Conservation (phyloP, 2,888 invertebrate genomes). For the Parnassius smintheus region DNA sequence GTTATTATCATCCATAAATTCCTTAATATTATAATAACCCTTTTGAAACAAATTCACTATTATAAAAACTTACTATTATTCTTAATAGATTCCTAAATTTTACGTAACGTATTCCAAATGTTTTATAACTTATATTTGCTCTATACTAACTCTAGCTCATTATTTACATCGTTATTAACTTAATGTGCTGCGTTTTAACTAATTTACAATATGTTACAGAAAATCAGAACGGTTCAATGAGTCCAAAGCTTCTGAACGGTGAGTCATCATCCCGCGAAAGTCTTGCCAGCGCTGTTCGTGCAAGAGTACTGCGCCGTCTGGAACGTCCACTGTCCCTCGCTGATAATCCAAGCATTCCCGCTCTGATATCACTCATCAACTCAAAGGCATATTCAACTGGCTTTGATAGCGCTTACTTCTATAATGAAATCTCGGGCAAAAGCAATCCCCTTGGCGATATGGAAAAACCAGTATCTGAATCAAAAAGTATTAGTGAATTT, state of each 20-base stretch:
- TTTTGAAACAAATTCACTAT: too few relatives aligned
- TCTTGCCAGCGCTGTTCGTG: conserved; percentile 54
- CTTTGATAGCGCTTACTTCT: conserved; percentile 34
- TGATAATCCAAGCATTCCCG: conserved; percentile 48
- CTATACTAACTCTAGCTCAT: too few relatives aligned
- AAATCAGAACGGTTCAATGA: conserved; percentile 41
- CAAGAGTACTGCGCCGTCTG: conserved; percentile 49
- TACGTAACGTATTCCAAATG: too few relatives aligned
- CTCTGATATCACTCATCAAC: conserved; percentile 47
- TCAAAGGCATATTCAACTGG: conserved; percentile 53
- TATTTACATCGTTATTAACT: too few relatives aligned
- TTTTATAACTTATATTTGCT: too few relatives aligned
- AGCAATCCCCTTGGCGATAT: conserved; percentile 43
- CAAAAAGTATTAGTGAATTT: conserved; percentile 48
- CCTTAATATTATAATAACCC: too few relatives aligned
- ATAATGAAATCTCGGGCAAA: conserved; percentile 34
- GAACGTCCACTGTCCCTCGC: conserved; percentile 63
- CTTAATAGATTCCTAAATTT: too few relatives aligned
- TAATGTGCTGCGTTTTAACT: too few relatives aligned
- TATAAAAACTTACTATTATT: too few relatives aligned
- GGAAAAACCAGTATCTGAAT: conserved; percentile 38
- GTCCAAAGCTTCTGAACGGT: conserved; percentile 37
- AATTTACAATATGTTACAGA: conserved; percentile 41
- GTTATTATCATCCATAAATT: too few relatives aligned
- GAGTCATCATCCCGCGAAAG: conserved; percentile 51